Conservation (phyloP, 2,113 vertebrate species). For the Argyrosomus japonicus region DNA sequence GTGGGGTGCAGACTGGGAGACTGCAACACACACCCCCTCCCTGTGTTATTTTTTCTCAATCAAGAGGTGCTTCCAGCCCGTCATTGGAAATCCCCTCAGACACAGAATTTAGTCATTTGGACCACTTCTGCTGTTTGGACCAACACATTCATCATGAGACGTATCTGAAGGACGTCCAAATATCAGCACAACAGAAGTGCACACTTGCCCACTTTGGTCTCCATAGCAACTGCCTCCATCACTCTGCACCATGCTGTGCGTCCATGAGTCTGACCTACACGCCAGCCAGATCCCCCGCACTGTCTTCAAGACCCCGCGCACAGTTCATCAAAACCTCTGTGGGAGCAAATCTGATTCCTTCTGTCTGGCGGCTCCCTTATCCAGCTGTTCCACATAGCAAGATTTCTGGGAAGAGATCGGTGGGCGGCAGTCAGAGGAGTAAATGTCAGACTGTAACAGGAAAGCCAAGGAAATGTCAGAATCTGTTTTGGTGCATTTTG, state of each 20-base stretch:
- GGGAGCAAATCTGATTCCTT: conserved; percentile 48
- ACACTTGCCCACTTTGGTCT: conserved; percentile 46
- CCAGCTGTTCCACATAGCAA: conserved; percentile 73
- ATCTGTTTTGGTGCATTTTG: conserved; percentile 55
- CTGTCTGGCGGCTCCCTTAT: conserved; percentile 38
- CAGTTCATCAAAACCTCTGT: conserved; percentile 63
- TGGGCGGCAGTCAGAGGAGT: conserved; percentile 34
- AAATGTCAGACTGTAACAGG: conserved; percentile 74
- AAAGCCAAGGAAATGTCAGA: conserved; percentile 71
- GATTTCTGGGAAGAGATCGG: conserved; percentile 56
- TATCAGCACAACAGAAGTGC: conserved; percentile 39
- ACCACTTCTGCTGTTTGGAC: conserved; percentile 28
- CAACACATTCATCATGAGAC: conserved; percentile 11
- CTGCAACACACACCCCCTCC: neutral
- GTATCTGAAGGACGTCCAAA: conserved; percentile 59
- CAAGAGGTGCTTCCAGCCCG: neutral
- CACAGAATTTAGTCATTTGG: neutral
- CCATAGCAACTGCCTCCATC: conserved; percentile 77
- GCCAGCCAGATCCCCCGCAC: conserved; percentile 22
- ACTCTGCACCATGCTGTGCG: conserved; percentile 53
- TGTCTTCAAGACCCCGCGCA: conserved; percentile 49
- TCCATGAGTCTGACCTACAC: conserved; percentile 65
- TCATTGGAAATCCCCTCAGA: conserved; percentile 6
- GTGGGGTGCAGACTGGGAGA: neutral
- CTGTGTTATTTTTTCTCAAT: neutral